phyloP scores from a whole-genome alignment of 2,888 invertebrate species.

The Drosophila dives region DNA sequence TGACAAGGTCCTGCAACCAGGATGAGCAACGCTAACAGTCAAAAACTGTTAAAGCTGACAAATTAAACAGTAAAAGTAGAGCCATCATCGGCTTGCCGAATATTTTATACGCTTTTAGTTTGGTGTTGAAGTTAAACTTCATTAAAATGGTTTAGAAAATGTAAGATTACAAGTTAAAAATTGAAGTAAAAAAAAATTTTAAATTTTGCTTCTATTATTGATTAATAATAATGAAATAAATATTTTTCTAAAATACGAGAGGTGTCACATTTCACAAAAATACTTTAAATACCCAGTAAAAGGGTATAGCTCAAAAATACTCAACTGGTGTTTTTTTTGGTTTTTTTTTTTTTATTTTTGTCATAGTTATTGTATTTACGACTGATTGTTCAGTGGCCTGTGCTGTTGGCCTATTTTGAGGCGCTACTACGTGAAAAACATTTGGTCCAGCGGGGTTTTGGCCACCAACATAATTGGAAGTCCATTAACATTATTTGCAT shows the following conservation, averaged over 20 bases:
- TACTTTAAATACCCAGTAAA: not conserved
- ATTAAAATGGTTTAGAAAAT: too few species aligned
- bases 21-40: slow-evolving; percentile 35
- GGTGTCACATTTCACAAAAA: not conserved
- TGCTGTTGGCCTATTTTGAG: slow-evolving; percentile 17
- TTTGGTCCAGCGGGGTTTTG: slow-evolving; percentile 17
- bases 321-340: slow-evolving; percentile 23
- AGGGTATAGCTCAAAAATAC: not conserved
- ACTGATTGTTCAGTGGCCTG: slow-evolving; percentile 15
- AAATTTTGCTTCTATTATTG: not conserved
- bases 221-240: not conserved
- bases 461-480: slow-evolving; percentile 66
- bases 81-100: not conserved
- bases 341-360: slow-evolving; percentile 7
- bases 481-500: slow-evolving; percentile 68
- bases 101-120: not conserved
- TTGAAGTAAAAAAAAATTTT: not conserved
- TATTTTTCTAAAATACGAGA: not conserved
- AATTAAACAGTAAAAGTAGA: slow-evolving; percentile 48
- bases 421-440: slow-evolving; percentile 25
- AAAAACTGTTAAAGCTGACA: slow-evolving; percentile 56
- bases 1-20: slow-evolving; percentile 48
- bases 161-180: not conserved
- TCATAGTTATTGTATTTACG: not conserved
- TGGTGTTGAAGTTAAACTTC: too few species aligned